Conservation (phyloP, 2,888 invertebrate genomes). For the Cyrtodaria siliqua region DNA sequence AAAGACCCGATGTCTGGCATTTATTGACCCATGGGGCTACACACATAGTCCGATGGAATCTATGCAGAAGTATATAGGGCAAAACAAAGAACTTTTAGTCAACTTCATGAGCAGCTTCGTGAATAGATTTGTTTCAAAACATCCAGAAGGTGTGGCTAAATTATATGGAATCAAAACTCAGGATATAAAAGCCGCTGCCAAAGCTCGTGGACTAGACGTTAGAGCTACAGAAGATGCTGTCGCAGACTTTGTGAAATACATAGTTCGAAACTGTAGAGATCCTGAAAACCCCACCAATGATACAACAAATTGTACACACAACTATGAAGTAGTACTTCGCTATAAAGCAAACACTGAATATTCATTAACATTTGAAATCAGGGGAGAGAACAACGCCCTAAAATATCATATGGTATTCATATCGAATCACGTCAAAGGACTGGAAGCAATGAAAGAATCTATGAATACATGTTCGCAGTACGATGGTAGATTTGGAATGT, state of each 20-base stretch:
- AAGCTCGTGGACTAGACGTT: neutral
- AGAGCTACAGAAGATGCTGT: neutral
- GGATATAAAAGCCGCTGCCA: too few species aligned
- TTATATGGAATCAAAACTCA: slow-evolving; percentile 21
- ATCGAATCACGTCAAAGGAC: slow-evolving; percentile 9
- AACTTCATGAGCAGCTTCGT: slow-evolving; percentile 36
- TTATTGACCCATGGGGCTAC: slow-evolving; percentile 33
- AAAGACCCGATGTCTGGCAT: slow-evolving; percentile 10
- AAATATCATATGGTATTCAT: slow-evolving; percentile 22
- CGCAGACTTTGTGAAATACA: neutral
- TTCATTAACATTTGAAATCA: slow-evolving; percentile 10
- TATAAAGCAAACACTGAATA: neutral
- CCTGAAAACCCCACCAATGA: neutral
- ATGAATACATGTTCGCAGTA: slow-evolving; percentile 19
- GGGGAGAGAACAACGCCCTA: slow-evolving; percentile 2
- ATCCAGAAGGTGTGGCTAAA: slow-evolving; percentile 1
- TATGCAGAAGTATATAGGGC: slow-evolving; percentile 10
- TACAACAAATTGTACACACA: neutral
- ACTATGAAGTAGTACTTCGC: slow-evolving; percentile 5
- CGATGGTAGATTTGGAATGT: slow-evolving; percentile 10
- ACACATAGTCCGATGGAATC: slow-evolving; percentile 19
- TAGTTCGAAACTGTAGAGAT: neutral
- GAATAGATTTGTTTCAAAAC: neutral
- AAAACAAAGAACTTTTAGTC: slow-evolving; percentile 16
- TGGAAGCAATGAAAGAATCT: slow-evolving; percentile 27